phyloP scores from a whole-genome alignment of 2,797 vertebrate genomes.

The Clangula hyemalis region DNA sequence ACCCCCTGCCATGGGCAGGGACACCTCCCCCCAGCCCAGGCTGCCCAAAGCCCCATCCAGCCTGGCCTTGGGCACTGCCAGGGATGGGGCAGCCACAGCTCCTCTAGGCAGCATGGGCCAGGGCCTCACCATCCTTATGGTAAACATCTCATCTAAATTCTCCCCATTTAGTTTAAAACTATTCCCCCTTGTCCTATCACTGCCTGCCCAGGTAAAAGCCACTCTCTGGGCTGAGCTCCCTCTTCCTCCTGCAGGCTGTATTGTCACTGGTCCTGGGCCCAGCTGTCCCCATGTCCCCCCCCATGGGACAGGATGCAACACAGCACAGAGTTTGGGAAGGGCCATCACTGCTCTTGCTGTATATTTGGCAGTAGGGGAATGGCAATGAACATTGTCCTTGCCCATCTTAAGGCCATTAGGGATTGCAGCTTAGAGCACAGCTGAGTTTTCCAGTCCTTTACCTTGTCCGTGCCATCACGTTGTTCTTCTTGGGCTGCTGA shows the following conservation, averaged over 20 bases:
- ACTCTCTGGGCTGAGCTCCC: not conserved
- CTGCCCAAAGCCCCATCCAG: no score
- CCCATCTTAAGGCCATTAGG: not conserved
- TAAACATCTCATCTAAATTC: no score
- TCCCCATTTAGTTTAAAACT: no score
- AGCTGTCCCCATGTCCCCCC: not conserved
- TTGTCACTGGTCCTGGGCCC: not conserved
- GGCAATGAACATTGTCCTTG: not conserved
- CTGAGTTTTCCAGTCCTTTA: conserved; percentile 66
- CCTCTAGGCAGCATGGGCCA: no score
- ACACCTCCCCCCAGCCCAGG: no score
- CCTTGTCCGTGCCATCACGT: conserved; percentile 98
- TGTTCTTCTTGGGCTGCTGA: conserved; percentile 99
- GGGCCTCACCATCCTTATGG: no score
- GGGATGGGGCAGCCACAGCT: no score
- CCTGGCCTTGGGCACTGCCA: no score
- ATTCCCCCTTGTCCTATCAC: no score
- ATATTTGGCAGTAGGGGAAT: not conserved
- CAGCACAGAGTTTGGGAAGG: not conserved
- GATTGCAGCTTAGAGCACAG: not conserved
- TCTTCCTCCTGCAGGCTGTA: not conserved
- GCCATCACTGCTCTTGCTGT: rapidly evolving
- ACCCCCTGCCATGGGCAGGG: no score
- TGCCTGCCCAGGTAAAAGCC: no score
- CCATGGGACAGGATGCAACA: not conserved